Conservation (phyloP, 2,797 vertebrate species). For the Ptychobarbus kaznakovi region DNA sequence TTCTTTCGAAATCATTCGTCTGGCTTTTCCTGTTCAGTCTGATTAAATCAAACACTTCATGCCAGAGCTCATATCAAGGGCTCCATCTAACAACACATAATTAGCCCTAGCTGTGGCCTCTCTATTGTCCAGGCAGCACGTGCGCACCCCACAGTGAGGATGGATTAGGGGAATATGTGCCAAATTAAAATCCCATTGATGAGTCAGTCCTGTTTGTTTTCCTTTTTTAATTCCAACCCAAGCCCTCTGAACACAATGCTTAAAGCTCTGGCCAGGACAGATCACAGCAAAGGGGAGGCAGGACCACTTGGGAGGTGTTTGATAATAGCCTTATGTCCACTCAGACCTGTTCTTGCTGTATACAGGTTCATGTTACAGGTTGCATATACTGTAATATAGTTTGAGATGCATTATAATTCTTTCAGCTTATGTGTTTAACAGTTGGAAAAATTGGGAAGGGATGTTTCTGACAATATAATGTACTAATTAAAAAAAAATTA, state of each 20-base stretch:
- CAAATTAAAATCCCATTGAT: constrained; percentile 44
- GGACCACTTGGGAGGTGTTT: constrained; percentile 1
- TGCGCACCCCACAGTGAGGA: constrained; percentile 1
- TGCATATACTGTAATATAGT: neutral
- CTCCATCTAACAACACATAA: constrained; percentile 49
- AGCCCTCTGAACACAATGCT: neutral
- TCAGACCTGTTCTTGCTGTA: neutral
- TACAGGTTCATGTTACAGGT: neutral
- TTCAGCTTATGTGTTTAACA: neutral
- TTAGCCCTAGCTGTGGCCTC: constrained; percentile 48
- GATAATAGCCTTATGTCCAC: neutral
- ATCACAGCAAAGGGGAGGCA: neutral
- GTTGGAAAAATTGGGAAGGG: neutral
- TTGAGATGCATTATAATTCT: neutral
- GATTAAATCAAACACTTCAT: constrained; percentile 45
- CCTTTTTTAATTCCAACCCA: neutral
- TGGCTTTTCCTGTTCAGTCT: constrained; percentile 7
- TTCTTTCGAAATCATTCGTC: neutral
- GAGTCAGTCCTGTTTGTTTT: constrained; percentile 24
- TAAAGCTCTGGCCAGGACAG: neutral
- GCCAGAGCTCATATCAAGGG: constrained; percentile 37
- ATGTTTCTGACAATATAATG: neutral
- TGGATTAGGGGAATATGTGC: constrained; percentile 34
- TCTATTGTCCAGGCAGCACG: constrained; percentile 34
- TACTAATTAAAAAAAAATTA: too few species aligned